Conservation (phyloP, 2,888 invertebrate genomes). For the Xanthia icteritia region DNA sequence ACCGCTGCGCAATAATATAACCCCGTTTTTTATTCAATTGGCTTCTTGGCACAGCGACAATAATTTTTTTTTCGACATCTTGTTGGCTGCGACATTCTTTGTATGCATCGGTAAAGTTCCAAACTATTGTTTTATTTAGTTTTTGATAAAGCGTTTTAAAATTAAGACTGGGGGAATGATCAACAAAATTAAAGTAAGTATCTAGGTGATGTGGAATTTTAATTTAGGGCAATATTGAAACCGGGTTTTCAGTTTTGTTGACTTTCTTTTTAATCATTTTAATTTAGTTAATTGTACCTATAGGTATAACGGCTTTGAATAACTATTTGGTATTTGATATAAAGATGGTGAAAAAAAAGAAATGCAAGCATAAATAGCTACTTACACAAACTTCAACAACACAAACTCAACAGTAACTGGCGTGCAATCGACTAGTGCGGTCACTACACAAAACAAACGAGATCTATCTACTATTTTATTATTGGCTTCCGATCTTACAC, state of each 20-base stretch:
- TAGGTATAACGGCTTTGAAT: not conserved
- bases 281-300: not conserved
- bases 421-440: conserved; percentile 64
- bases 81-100: conserved; percentile 50
- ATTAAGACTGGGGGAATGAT: not conserved
- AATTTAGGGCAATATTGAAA: not conserved
- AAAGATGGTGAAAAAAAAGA: not conserved
- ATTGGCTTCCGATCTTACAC: conserved; percentile 76
- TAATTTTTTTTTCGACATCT: conserved; percentile 79
- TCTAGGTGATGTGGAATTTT: not conserved
- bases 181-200: not conserved
- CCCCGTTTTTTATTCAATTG: conserved; percentile 82
- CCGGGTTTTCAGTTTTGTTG: not conserved
- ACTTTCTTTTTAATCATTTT: not conserved
- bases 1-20: conserved; percentile 82
- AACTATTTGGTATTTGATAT: not conserved
- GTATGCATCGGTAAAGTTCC: conserved; percentile 53
- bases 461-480: conserved; percentile 72
- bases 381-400: conserved; percentile 53
- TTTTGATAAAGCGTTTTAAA: conserved; percentile 23
- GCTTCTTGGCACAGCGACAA: conserved; percentile 85
- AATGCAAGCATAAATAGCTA: conserved; percentile 21
- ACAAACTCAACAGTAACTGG: conserved; percentile 44
- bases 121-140: conserved; percentile 47
- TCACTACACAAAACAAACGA: conserved; percentile 73